A percentile compares a stretch with the other conserved stretches of the same genome.
These are phyloP conservation scores for Polylopha cassiicola DNA, from an alignment of 2,888 invertebrate genomes.

Conservation along the genomic window DNA sequence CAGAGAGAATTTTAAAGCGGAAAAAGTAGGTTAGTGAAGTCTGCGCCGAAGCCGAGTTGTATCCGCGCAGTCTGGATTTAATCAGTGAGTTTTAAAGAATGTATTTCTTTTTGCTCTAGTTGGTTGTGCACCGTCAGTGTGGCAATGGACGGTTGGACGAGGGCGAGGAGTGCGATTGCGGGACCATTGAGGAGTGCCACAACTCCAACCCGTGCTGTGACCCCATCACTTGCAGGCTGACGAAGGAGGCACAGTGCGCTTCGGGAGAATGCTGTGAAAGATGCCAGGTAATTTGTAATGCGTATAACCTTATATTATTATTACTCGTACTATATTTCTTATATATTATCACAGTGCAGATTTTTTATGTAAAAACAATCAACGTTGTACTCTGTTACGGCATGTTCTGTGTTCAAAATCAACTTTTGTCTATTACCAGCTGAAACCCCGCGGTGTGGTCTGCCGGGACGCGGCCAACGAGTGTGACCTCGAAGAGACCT, in stretches of 20 bases:
- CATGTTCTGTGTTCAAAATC: too few relatives aligned
- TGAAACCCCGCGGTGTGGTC: constrained; percentile 84
- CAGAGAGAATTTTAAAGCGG: constrained; percentile 2
- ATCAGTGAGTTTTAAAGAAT: too few relatives aligned
- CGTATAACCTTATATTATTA: too few relatives aligned
- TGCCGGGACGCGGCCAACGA: constrained; percentile 93
- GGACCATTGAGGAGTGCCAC: constrained; percentile 92
- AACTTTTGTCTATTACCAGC: constrained; percentile 65
- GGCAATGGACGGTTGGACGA: constrained; percentile 97
- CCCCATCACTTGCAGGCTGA: constrained; percentile 96
- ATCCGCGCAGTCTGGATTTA: too few relatives aligned
- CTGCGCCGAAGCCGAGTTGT: too few relatives aligned
- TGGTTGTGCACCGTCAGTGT: constrained; percentile 86
- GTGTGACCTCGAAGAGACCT: constrained; percentile 97
- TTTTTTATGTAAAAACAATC: too few relatives aligned
- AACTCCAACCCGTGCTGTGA: constrained; percentile 96
- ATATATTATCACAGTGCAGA: too few relatives aligned
- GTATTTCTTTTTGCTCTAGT: constrained; percentile 41
- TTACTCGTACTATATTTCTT: too few relatives aligned
- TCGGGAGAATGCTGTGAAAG: constrained; percentile 93
- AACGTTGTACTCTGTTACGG: too few relatives aligned
- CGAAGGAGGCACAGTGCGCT: constrained; percentile 95
- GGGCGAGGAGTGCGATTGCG: constrained; percentile 99
- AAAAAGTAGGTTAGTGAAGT: too few relatives aligned
- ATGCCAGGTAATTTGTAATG: constrained; percentile 84